These are phyloP conservation scores for Acomys russatus DNA, from an alignment of 2,797 vertebrate species.

Conservation along the genomic window DNA sequence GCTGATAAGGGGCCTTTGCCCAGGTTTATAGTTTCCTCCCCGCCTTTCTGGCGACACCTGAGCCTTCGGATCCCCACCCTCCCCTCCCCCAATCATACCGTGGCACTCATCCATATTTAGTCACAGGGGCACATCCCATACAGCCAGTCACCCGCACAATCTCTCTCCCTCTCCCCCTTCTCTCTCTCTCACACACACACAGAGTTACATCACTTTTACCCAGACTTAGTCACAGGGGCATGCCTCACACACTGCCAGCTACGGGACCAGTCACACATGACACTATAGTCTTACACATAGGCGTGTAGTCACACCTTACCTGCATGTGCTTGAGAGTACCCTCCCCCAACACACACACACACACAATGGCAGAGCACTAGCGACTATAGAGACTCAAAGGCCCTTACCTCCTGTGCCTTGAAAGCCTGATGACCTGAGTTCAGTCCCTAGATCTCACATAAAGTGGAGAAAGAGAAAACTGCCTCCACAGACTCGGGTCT, in stretches of 20 bases:
- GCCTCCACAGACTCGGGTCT: not conserved
- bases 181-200: not conserved
- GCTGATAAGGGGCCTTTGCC: conserved; percentile 68
- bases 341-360: not conserved
- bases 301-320: not conserved
- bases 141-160: not conserved
- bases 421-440: not conserved
- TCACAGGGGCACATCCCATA: not conserved
- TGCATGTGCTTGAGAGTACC: not conserved
- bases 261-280: not conserved
- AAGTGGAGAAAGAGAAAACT: not conserved
- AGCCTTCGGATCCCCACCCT: not conserved
- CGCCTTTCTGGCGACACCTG: conserved; percentile 77
- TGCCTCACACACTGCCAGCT: not conserved
- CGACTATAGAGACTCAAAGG: not conserved
- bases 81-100: not conserved
- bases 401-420: not conserved
- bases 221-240: not conserved
- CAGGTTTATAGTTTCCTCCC: conserved; percentile 72
- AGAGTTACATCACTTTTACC: not conserved
- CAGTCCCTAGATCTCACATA: no score
- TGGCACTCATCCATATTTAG: not conserved
- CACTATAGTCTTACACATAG: not conserved
- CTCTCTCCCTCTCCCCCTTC: no score
- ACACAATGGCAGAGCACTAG: not conserved